These are phyloP conservation scores for Tenrec ecaudatus DNA, from an alignment of 2,113 vertebrate genomes.

Conservation along the genomic window DNA sequence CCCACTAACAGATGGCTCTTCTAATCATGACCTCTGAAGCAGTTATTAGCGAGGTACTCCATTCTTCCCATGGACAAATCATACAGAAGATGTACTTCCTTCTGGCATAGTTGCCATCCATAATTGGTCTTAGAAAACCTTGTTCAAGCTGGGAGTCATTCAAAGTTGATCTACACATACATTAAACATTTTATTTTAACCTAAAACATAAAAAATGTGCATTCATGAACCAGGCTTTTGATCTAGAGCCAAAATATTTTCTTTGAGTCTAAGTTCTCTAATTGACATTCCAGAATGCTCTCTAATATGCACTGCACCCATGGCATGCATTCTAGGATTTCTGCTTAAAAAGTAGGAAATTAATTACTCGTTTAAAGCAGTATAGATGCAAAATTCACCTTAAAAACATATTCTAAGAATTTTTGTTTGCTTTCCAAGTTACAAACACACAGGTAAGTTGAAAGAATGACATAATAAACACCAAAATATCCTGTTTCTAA, in stretches of 20 bases:
- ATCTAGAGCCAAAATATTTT: not conserved
- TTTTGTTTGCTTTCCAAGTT: not conserved
- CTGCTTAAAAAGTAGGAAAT: not conserved
- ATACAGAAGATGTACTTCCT: not conserved
- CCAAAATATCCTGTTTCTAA: not conserved
- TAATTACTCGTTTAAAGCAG: not conserved
- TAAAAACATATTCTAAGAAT: not conserved
- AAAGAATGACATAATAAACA: conserved; percentile 2
- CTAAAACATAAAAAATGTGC: conserved; percentile 3
- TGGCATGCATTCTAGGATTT: not conserved
- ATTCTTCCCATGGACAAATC: not conserved
- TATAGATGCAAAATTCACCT: not conserved
- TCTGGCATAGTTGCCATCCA: not conserved
- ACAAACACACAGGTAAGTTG: not conserved
- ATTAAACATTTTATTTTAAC: conserved; percentile 49
- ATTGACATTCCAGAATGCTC: conserved; percentile 18
- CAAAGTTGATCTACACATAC: not conserved
- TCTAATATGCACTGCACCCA: not conserved
- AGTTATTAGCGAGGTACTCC: not conserved
- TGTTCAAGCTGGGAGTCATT: conserved; percentile 5
- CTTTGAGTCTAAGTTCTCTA: conserved; percentile 22
- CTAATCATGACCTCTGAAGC: not conserved
- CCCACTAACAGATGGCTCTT: not conserved
- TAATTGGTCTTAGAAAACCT: not conserved
- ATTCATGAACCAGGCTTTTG: not conserved